Percentiles rank a stretch among this genome's conserved stretches.
phyloP scores from a whole-genome alignment of 2,888 invertebrate species.

The Amiota mariae region DNA sequence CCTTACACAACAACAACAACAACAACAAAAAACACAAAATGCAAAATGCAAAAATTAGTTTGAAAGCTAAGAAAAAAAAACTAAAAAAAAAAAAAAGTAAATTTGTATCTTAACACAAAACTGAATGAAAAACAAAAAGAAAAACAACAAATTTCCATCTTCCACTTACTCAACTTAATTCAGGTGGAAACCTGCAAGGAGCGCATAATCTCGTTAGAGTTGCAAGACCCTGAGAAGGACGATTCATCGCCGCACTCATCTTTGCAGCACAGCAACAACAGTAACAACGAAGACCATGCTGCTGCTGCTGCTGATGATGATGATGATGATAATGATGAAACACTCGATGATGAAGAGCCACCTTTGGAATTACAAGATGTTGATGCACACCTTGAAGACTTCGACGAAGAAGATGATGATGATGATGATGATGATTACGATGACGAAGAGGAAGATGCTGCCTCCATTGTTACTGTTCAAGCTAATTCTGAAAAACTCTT shows the following conservation, averaged over 20 bases:
- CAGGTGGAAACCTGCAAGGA: constrained; percentile 92
- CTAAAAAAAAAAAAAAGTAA: constrained; percentile 14
- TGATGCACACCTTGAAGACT: constrained; percentile 40
- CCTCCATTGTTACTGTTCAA: constrained; percentile 75
- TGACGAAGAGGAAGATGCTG: constrained; percentile 76
- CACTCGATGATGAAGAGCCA: constrained; percentile 55
- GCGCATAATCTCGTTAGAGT: constrained; percentile 91
- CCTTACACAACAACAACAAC: background rate
- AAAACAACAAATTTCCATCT: constrained; percentile 55
- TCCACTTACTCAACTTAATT: constrained; percentile 54
- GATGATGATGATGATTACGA: constrained; percentile 70
- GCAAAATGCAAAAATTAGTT: constrained; percentile 14
- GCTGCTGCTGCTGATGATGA: constrained; percentile 80
- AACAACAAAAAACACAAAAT: too few relatives aligned
- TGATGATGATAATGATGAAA: constrained; percentile 72
- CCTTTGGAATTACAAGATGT: constrained; percentile 49
- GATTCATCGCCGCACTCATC: constrained; percentile 32
- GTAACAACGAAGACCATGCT: constrained; percentile 73
- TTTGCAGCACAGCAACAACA: background rate
- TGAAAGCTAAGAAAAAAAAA: constrained; percentile 13
- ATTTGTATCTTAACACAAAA: background rate
- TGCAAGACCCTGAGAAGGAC: constrained; percentile 77
- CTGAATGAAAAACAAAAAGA: constrained; percentile 5
- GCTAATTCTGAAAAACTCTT: constrained; percentile 72
- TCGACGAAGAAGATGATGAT: constrained; percentile 70